These are phyloP conservation scores for Choloepus didactylus DNA, from an alignment of 2,797 vertebrate species.

Conservation along the genomic window DNA sequence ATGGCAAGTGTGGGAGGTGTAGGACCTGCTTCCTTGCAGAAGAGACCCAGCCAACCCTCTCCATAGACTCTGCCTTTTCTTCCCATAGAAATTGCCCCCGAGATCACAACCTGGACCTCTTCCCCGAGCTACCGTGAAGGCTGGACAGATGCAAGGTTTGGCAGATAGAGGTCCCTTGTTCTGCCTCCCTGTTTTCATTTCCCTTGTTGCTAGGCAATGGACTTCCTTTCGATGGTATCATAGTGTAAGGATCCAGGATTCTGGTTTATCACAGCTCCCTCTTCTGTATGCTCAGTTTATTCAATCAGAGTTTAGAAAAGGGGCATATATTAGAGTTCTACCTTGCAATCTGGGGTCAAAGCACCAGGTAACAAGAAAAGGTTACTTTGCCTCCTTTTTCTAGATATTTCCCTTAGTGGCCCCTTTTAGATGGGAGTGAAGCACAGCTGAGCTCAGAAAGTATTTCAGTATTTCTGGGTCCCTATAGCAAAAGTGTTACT, in stretches of 20 bases:
- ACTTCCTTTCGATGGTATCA: not conserved
- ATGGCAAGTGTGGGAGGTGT: not conserved
- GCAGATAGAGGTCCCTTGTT: not conserved
- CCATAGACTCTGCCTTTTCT: not conserved
- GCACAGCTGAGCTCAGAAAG: not conserved
- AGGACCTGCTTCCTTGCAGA: not conserved
- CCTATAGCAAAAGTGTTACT: not conserved
- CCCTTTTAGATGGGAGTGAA: not conserved
- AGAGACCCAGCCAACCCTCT: not conserved
- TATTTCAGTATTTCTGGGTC: not conserved
- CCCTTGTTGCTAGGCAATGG: not conserved
- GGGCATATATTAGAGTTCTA: not conserved
- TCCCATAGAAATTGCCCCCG: not conserved
- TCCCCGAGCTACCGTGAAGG: not conserved
- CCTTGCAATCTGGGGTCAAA: not conserved
- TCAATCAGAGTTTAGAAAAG: not conserved
- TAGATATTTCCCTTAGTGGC: not conserved
- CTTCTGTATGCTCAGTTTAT: not conserved
- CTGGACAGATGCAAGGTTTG: no score
- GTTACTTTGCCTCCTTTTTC: not conserved
- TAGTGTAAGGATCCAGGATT: not conserved
- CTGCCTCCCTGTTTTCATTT: not conserved
- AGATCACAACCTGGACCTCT: not conserved
- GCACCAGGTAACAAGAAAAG: not conserved
- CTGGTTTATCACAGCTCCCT: not conserved